A percentile compares a stretch with the other conserved stretches of the same genome.
Evolutionary conservation across 2,113 vertebrate genomes (phyloP).

Genomic region (Cinclus cinclus): DNA sequence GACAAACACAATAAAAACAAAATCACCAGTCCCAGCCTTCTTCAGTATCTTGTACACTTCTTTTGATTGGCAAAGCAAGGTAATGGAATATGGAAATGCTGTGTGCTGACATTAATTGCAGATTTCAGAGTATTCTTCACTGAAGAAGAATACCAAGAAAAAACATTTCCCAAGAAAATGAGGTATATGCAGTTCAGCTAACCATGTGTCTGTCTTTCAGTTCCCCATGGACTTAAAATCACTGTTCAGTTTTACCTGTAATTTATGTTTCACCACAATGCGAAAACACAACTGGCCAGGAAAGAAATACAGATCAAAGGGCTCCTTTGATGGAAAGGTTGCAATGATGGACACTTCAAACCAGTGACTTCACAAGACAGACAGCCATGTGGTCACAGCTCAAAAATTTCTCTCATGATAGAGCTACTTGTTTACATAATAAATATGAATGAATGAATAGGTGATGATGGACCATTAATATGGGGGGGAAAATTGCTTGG

Average conservation of each 20-base stretch:
- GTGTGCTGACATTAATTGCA: background rate
- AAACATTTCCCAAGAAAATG: background rate
- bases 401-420: background rate
- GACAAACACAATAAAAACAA: background rate
- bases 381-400: background rate
- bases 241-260: background rate
- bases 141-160: background rate
- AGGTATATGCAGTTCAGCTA: background rate
- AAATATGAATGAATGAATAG: background rate
- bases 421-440: background rate
- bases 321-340: background rate
- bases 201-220: background rate
- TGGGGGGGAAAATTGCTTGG: accelerated
- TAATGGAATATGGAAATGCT: background rate
- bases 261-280: background rate
- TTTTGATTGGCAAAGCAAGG: background rate
- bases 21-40: background rate
- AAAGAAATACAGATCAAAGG: background rate
- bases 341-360: background rate
- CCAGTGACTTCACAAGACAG: background rate
- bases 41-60: background rate
- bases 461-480: background rate
- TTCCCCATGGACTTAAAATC: background rate
- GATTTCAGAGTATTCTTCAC: background rate
- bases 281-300: background rate